phyloP scores from a whole-genome alignment of 2,113 vertebrate genomes.

The Lates calcarifer region DNA sequence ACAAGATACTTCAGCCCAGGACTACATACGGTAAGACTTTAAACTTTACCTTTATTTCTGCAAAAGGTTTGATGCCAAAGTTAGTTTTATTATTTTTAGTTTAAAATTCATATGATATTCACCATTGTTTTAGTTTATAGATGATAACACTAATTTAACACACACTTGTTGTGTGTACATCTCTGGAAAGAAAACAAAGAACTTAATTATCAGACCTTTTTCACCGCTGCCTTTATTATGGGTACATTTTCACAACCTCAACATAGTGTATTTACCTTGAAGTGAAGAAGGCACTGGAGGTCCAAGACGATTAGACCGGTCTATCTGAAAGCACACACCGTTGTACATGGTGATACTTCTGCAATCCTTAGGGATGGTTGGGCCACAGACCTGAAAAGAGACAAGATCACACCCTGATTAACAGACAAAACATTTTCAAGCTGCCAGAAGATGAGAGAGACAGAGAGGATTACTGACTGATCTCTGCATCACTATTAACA shows the following conservation, averaged over 20 bases:
- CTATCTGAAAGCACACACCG: conserved; percentile 71
- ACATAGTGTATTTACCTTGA: conserved; percentile 55
- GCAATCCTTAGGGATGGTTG: conserved; percentile 81
- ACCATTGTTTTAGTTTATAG: too few species aligned
- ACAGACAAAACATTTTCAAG: not conserved
- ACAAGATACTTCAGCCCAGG: too few species aligned
- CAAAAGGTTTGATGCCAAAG: too few species aligned
- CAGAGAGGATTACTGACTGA: not conserved
- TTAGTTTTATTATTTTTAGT: too few species aligned
- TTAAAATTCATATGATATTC: too few species aligned
- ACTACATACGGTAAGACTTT: too few species aligned
- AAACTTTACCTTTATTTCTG: too few species aligned
- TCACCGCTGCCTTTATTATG: not conserved
- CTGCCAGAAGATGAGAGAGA: not conserved
- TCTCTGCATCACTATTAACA: not conserved
- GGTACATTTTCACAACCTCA: not conserved
- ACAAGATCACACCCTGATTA: not conserved
- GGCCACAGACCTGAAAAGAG: conserved; percentile 77
- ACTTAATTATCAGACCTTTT: too few species aligned
- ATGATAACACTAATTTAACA: too few species aligned
- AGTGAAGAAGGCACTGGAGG: conserved; percentile 1
- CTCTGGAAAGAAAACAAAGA: too few species aligned
- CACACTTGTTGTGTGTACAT: too few species aligned
- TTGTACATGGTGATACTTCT: conserved; percentile 76
- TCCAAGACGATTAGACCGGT: rapidly evolving